Evolutionary conservation across 2,888 invertebrate genomes (phyloP).

Genomic region (Tachina grossa): DNA sequence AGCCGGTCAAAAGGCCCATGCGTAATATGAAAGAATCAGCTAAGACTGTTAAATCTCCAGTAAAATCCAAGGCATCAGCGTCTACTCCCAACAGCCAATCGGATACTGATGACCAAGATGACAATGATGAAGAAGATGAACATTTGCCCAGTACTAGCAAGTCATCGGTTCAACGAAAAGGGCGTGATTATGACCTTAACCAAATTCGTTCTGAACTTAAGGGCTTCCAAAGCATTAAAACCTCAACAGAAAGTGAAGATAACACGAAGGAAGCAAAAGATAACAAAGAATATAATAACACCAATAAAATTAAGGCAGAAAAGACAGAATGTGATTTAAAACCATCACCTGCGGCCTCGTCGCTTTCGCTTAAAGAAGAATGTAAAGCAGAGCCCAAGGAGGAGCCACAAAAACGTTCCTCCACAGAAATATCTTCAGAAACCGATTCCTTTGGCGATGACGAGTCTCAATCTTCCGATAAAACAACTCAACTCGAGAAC

Average conservation of each 20-base stretch:
- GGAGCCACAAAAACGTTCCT: conserved; percentile 78
- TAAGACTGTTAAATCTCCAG: conserved; percentile 71
- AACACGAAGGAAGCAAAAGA: conserved; percentile 55
- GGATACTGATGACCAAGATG: conserved; percentile 83
- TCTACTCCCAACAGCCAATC: conserved; percentile 83
- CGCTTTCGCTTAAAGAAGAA: conserved; percentile 59
- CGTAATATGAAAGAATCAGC: conserved; percentile 75
- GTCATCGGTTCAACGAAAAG: conserved; percentile 82
- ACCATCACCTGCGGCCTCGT: conserved; percentile 26
- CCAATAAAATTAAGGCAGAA: conserved; percentile 73
- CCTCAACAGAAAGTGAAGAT: conserved; percentile 71
- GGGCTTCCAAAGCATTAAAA: conserved; percentile 87
- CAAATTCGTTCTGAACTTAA: conserved; percentile 93
- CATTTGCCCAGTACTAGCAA: conserved; percentile 44
- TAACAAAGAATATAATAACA: conserved; percentile 40
- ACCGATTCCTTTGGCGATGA: conserved; percentile 82
- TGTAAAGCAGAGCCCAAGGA: conserved; percentile 72
- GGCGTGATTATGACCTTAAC: conserved; percentile 91
- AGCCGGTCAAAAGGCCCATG: conserved; percentile 81
- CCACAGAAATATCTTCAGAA: conserved; percentile 81
- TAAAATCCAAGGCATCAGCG: conserved; percentile 70
- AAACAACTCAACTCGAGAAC: conserved; percentile 78
- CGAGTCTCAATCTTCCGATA: conserved; percentile 82
- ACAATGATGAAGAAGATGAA: conserved; percentile 76
- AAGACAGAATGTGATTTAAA: conserved; percentile 67